phyloP scores from a whole-genome alignment of 2,797 vertebrate genomes.

The Tiaroga cobitis region DNA sequence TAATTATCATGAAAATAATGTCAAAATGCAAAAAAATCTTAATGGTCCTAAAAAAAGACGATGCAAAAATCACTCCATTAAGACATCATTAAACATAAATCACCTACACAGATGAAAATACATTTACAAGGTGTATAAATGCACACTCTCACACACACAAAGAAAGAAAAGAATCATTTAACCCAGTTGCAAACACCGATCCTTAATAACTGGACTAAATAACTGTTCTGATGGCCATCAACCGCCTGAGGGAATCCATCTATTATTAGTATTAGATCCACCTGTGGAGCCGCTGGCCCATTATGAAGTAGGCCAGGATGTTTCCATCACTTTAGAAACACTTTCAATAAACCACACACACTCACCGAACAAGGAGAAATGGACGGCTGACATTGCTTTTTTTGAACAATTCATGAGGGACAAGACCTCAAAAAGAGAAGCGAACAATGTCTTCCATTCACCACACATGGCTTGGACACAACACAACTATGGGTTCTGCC shows the following conservation, averaged over 20 bases:
- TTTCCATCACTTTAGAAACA: constrained; percentile 54
- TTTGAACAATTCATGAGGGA: constrained; percentile 29
- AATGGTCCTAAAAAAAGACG: constrained; percentile 7
- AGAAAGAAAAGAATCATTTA: constrained; percentile 64
- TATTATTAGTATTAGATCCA: constrained; percentile 61
- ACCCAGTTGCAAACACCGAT: constrained; percentile 39
- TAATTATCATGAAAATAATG: constrained; percentile 9
- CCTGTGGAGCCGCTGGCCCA: constrained; percentile 62
- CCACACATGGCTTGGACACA: constrained; percentile 4
- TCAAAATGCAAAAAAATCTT: not conserved
- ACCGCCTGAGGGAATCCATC: constrained; percentile 42
- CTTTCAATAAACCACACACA: constrained; percentile 40
- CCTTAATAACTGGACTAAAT: constrained; percentile 53
- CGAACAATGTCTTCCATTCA: not conserved
- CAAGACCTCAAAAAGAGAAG: constrained; percentile 25
- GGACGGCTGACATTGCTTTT: constrained; percentile 23
- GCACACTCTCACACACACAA: constrained; percentile 53
- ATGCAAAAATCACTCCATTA: not conserved
- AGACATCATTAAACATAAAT: constrained; percentile 4
- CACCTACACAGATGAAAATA: constrained; percentile 13
- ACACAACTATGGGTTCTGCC: constrained; percentile 6
- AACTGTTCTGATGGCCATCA: constrained; percentile 56
- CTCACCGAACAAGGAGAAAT: constrained; percentile 31
- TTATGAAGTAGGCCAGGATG: constrained; percentile 61
- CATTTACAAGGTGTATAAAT: not conserved